Conservation (phyloP, 2,797 vertebrate genomes). For the Tragelaphus eurycerus region DNA sequence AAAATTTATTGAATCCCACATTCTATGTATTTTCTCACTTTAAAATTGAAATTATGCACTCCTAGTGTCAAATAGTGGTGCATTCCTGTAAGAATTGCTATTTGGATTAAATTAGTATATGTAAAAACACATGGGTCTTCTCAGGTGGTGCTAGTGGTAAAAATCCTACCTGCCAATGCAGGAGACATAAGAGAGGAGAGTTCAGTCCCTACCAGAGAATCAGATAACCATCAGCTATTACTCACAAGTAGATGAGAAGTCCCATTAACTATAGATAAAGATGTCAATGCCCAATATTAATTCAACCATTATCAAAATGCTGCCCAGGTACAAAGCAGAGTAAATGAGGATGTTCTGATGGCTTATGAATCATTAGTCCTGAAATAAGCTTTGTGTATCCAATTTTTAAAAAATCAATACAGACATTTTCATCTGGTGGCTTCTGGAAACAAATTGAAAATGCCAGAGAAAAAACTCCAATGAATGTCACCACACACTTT, state of each 20-base stretch:
- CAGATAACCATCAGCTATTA: neutral
- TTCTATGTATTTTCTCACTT: neutral
- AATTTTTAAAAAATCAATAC: slow-evolving; percentile 44
- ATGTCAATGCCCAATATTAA: slow-evolving; percentile 35
- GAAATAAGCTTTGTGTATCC: neutral
- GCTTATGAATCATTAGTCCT: slow-evolving; percentile 13
- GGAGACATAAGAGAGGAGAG: neutral
- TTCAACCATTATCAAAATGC: slow-evolving; percentile 32
- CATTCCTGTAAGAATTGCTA: neutral
- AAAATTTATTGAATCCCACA: neutral
- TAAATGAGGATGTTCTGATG: slow-evolving; percentile 2
- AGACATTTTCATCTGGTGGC: slow-evolving; percentile 29
- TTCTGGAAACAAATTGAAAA: slow-evolving; percentile 31
- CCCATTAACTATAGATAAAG: slow-evolving; percentile 38
- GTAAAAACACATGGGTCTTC: neutral
- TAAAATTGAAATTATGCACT: neutral
- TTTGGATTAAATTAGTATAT: neutral
- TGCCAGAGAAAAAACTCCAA: neutral
- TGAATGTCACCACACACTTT: neutral
- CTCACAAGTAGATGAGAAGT: slow-evolving; percentile 37
- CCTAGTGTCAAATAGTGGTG: neutral
- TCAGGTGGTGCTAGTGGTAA: neutral
- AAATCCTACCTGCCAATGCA: neutral
- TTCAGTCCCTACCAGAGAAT: neutral
- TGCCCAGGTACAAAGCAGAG: slow-evolving; percentile 20